Percentiles rank a stretch among this genome's conserved stretches.
Evolutionary conservation across 1,140 invertebrate genomes (phyloP).

Genomic region (Drusus annulatus): DNA sequence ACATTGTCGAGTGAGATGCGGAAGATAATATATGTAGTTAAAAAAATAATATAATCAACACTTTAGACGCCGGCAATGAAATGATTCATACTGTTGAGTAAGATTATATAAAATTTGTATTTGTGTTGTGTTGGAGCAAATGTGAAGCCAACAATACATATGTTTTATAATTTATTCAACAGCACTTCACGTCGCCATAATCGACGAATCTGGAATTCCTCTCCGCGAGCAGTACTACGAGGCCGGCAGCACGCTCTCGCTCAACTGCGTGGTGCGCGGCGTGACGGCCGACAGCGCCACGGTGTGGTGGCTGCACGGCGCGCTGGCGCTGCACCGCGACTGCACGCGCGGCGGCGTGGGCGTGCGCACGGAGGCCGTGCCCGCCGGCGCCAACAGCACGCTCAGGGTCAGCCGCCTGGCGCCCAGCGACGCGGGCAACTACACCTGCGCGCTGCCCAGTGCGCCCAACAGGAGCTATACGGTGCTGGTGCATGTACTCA

Average conservation of each 20-base stretch:
- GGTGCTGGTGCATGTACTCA: slow-evolving; percentile 81
- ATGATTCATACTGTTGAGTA: too few relatives aligned
- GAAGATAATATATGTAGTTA: too few relatives aligned
- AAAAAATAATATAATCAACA: too few relatives aligned
- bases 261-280: slow-evolving; percentile 81
- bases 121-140: too few relatives aligned
- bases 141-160: too few relatives aligned
- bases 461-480: slow-evolving; percentile 74
- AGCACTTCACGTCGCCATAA: slow-evolving; percentile 84
- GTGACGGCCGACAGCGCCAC: slow-evolving; percentile 69
- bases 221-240: slow-evolving; percentile 83
- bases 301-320: slow-evolving; percentile 81
- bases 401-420: slow-evolving; percentile 82
- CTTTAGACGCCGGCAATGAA: too few relatives aligned
- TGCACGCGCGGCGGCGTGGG: slow-evolving; percentile 82
- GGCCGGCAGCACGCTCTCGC: slow-evolving; percentile 82
- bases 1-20: too few relatives aligned
- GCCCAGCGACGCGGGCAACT: slow-evolving; percentile 84
- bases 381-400: slow-evolving; percentile 79
- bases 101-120: too few relatives aligned
- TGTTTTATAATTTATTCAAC: slow-evolving; percentile 39
- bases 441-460: slow-evolving; percentile 80
- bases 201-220: slow-evolving; percentile 79
- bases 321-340: slow-evolving; percentile 81
- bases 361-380: slow-evolving; percentile 59